Percentiles rank a stretch among this genome's conserved stretches.
These are phyloP conservation scores for Agonopterix arenella DNA, from an alignment of 2,888 invertebrate genomes.

Conservation along the genomic window DNA sequence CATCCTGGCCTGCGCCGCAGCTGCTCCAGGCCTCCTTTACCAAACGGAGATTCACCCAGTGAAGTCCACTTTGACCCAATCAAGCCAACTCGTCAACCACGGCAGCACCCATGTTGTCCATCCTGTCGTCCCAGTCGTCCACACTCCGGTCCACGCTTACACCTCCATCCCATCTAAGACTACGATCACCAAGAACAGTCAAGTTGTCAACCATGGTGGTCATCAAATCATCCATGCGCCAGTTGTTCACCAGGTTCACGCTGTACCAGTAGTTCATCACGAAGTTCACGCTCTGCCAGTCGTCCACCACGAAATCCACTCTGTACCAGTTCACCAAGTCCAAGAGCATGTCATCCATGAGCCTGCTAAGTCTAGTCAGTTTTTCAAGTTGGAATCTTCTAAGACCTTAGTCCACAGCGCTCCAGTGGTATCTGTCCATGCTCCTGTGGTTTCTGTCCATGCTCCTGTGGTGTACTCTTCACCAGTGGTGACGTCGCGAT, in stretches of 20 bases:
- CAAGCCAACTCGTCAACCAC: constrained; percentile 42
- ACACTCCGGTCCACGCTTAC: constrained; percentile 20
- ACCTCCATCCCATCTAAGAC: constrained; percentile 22
- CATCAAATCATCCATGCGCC: constrained; percentile 20
- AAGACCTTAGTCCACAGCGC: not conserved
- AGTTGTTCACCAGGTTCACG: constrained; percentile 12
- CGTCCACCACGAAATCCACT: constrained; percentile 14
- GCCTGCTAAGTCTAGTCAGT: constrained; percentile 9
- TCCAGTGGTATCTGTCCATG: constrained; percentile 7
- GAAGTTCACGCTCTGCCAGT: constrained; percentile 14
- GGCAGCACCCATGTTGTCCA: constrained; percentile 39
- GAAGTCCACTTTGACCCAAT: constrained; percentile 41
- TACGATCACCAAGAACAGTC: constrained; percentile 31
- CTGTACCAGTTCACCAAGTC: constrained; percentile 5
- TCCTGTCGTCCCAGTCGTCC: constrained; percentile 15
- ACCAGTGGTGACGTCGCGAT: constrained; percentile 34
- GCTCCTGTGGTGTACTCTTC: constrained; percentile 26
- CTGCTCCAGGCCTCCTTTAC: constrained; percentile 37
- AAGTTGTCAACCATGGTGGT: constrained; percentile 27
- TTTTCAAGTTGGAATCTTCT: constrained; percentile 7
- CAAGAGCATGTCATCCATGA: not conserved
- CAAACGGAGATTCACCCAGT: constrained; percentile 26
- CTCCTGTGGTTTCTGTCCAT: constrained; percentile 19
- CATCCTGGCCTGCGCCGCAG: constrained; percentile 35
- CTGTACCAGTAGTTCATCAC: constrained; percentile 16